Conservation (phyloP, 2,888 invertebrate genomes). For the Parascotia fuliginaria region DNA sequence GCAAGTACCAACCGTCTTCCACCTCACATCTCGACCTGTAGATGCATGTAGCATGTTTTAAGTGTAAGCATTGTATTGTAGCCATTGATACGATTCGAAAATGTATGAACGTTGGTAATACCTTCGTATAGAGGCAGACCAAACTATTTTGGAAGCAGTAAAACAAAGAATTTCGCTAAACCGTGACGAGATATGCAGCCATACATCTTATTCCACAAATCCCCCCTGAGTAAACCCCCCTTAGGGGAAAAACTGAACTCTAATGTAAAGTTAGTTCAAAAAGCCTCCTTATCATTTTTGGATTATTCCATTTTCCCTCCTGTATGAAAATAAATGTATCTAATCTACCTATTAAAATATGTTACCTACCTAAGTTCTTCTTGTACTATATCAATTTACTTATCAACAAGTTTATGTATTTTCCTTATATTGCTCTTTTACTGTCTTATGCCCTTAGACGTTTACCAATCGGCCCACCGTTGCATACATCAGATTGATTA, state of each 20-base stretch:
- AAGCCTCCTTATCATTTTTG: no score
- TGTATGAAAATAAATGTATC: no score
- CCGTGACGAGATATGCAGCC: constrained; percentile 31
- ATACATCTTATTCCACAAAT: constrained; percentile 12
- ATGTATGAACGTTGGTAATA: not conserved
- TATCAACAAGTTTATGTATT: no score
- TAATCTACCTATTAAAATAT: no score
- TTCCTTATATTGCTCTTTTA: no score
- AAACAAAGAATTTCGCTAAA: constrained; percentile 36
- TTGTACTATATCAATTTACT: no score
- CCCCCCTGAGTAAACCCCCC: constrained; percentile 4
- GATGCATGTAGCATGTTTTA: not conserved
- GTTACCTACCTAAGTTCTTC: no score
- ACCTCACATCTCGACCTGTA: constrained; percentile 29
- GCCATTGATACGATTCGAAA: not conserved
- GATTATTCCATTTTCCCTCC: no score
- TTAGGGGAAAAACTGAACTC: not conserved
- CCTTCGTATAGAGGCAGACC: constrained; percentile 19
- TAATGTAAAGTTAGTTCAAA: no score
- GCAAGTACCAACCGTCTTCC: constrained; percentile 24
- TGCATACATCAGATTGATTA: no score
- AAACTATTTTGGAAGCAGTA: constrained; percentile 46
- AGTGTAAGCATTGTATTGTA: not conserved
- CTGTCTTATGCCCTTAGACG: no score
- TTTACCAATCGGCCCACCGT: no score